Base-by-base conservation (phyloP, 2,888 invertebrate species). In the Bhutanitis thaidina region DNA sequence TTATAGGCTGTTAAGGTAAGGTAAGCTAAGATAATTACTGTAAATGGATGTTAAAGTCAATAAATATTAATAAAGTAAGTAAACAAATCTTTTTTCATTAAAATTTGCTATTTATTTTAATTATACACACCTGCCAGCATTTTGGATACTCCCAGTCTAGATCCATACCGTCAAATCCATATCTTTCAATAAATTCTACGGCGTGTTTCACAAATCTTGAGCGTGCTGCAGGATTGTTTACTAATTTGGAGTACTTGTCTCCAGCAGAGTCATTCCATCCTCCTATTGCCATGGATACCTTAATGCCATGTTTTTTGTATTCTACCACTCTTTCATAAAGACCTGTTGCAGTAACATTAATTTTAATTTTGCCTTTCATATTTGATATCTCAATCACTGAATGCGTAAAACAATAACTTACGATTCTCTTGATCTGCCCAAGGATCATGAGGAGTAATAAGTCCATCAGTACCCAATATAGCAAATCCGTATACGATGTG, bases 141-240 rank as follows among this genome's bases (percentile, higher is more conserved):
- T 94, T 94, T 0, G 98, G 98, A 79, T 98, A 98, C 71, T 98
- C 97, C 97, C 97, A 98, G 71, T 97, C 97, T 43, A 98, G 86
- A 76, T 97, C 97, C n/a, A 97, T 86, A n/a, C 98, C 98, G 69
- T 98, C 96, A 71, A 98, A 98, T 44, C 93, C 92, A 64, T 95
- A 93, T 69, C 94, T 94, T 57, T 94, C 93, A 39, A 97, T 82
- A 71, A 97, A 97, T 56, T 93, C 90, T 0, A 97, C 67, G 0
- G 93, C 93, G 62, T 97, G 94, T 4, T 90, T 89, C 7, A 96
- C 92, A 67, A 97, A 97, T 57, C 92, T 91, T 0, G 90, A 89
- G 44, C 97, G 91, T 0, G 95, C 93, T 1, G 91, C 74, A 0
- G 95, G 93, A 70, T 91, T 94, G 65, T 96, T 94, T 0, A 96